Evolutionary conservation across 2,113 vertebrate species (phyloP), one percentile per base, ranked within the genome.

Genomic region (Channa maculata): DNA sequence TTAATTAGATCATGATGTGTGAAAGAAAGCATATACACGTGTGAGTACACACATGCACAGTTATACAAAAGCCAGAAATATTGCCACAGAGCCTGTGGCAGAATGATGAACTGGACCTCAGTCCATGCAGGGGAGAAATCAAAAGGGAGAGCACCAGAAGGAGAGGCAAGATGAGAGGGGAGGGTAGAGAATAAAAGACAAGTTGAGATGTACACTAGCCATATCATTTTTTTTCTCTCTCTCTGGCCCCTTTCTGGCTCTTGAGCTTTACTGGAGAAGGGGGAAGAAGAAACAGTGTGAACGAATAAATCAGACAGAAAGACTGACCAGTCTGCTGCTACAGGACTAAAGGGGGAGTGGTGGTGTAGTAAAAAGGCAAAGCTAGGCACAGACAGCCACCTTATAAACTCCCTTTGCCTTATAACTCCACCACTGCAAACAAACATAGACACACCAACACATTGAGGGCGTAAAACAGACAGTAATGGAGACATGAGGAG

Each of bases 401-500:
- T 72, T 43, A 69, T 52, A 24, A 52, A 53, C 46, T 71, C 45
- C 13, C 45, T 24, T 49, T 24, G n/a, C 38, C 48, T 53, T 61
- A 12, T 50, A 68, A 69, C 36, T 73, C 58, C 48, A 50, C 34
- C 43, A n/a, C 34, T 50, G 50, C 43, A 62, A 59, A 54, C 60
- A 79, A 77, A 84, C 38, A 62, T 36, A 75, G 55, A 60, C 53
- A 49, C 15, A n/a, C 46, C 67, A 46, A 71, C 68, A 78, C 39
- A 72, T 50, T 14, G 73, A 63, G 49, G 67, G 72, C 53, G 61
- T 78, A 68, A 73, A 83, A 83, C 65, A 83, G 66, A 70, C 64
- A 74, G 80, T 73, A 84, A 88, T 85, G 77, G 84, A 92, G 90
- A 88, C 71, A 61, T 74, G 84, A 85, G 72, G 71, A 83, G 76